Evolutionary conservation across 1,140 invertebrate genomes (phyloP), one percentile per base, ranked within the genome.

Genomic region (Neuroterus valhalla): DNA sequence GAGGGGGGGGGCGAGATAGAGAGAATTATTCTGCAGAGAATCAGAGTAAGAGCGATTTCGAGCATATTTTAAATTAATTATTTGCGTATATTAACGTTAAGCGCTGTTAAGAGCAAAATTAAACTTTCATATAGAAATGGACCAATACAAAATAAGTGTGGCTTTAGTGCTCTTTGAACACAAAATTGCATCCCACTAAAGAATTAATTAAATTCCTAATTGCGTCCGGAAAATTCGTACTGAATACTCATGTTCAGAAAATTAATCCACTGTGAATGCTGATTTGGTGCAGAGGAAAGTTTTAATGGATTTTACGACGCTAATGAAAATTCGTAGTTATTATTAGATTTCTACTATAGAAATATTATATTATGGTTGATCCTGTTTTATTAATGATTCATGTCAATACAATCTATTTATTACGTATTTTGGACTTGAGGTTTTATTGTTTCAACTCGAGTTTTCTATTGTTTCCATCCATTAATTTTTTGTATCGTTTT

Each of bases 401-500:
- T 8, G 31, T 38, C 8, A 8, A 38, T 1, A 38, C 6, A 38
- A 38, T 38, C 10, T 38, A 8, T 1, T 38, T 8, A 38, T 38
- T 38, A 8, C 10, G 31, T 8, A 38, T 0, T 38, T 38, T 8
- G 1, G 31, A 38, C 6, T 38, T 38, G 3, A 8, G 6, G 10
- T 38, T 38, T 38, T 38, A 38, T 38, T 10, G 1, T 38, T 38
- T 38, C 10, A 38, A 38, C 10, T 38, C 10, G 10, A 38, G 10
- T 8, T 8, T 38, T 8, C 10, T 38, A 8, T 10, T 8, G 1
- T 38, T 38, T 38, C 1, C 0, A 10, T 38, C 4, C 4, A 38
- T 8, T 38, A 38, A 38, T 38, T 38, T 38, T 38, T 38, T 38
- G 4, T 8, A 38, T 38, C 83, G 74, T 79, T 82, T 70, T 83